Conservation (phyloP, 2,797 vertebrate species). For the Characodon lateralis region DNA sequence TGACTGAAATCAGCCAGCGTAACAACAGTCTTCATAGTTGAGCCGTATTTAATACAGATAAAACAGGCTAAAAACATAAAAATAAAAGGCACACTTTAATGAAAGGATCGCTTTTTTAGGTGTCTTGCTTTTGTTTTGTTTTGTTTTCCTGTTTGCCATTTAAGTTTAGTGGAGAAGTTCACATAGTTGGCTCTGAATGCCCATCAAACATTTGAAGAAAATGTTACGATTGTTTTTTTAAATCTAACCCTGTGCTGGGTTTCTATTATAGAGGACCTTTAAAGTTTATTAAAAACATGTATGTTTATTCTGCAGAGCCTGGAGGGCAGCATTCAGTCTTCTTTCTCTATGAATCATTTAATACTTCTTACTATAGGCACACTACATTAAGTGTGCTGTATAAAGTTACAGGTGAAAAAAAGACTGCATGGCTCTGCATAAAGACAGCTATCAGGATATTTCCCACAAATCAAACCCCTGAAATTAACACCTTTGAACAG, state of each 20-base stretch:
- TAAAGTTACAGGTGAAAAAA: not conserved
- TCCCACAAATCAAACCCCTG: not conserved
- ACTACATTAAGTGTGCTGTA: not conserved
- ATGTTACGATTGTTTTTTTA: not conserved
- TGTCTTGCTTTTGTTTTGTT: not conserved
- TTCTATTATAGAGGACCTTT: not conserved
- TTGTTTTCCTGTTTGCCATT: not conserved
- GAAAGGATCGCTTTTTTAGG: too few species aligned
- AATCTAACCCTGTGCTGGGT: not conserved
- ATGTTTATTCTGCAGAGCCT: conserved; percentile 22
- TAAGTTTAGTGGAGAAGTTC: not conserved
- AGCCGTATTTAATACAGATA: not conserved
- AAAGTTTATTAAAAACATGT: conserved; percentile 10
- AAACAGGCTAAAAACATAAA: not conserved
- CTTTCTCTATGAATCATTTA: conserved; percentile 33
- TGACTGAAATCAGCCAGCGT: not conserved
- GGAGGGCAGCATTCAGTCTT: conserved; percentile 20
- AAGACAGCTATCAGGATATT: conserved; percentile 2
- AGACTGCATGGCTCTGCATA: not conserved
- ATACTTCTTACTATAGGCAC: conserved; percentile 22
- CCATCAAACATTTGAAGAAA: not conserved
- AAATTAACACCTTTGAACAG: not conserved
- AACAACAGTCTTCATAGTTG: not conserved
- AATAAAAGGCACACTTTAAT: not conserved
- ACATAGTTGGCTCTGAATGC: not conserved